Evolutionary conservation across 1,140 invertebrate species (phyloP), one percentile per base, ranked within the genome.

Genomic region (Asbolus verrucosus): DNA sequence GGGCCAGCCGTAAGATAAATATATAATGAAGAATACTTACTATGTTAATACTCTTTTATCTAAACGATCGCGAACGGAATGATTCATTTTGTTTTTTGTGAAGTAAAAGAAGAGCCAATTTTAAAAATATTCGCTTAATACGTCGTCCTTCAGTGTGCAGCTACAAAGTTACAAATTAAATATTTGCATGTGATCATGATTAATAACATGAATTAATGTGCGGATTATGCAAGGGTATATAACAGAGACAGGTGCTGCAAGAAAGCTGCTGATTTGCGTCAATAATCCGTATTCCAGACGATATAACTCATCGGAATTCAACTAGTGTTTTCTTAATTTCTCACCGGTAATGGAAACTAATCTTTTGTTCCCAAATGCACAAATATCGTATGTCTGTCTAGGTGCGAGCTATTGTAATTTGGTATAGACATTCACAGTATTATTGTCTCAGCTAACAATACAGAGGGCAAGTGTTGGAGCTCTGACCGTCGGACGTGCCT

Each of bases 401-500:
- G 36, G 59, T 62, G 30, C 36, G 16, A 41, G 61, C 61, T 41
- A 41, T 63, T 38, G 33, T 63, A 63, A 41, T 63, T 63, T 63
- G 33, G 33, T 63, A 41, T 19, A n/a, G n/a, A 62, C 36, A 62
- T 62, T 62, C 59, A 63, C 61, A 63, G 61, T 41, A 63, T 63
- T 63, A 63, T 63, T 63, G 61, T 63, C 61, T 63, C 61, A 39
- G 61, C 19, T 63, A 63, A 63, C 61, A 63, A 63, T 63, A 63
- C 61, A 24, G 33, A 63, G 61, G 61, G 61, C 61, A 41, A 63
- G 61, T 63, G 61, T 63, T 63, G 61, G 59, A 63, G 61, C 46
- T 54, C 46, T 54, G 46, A 27, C 46, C 46, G 46, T 63, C 33
- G 61, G 61, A 63, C 61, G 61, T 63, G 61, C 61, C 61, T 63